Evolutionary conservation across 2,113 vertebrate genomes (phyloP).

Genomic region (Dinomys branickii): DNA sequence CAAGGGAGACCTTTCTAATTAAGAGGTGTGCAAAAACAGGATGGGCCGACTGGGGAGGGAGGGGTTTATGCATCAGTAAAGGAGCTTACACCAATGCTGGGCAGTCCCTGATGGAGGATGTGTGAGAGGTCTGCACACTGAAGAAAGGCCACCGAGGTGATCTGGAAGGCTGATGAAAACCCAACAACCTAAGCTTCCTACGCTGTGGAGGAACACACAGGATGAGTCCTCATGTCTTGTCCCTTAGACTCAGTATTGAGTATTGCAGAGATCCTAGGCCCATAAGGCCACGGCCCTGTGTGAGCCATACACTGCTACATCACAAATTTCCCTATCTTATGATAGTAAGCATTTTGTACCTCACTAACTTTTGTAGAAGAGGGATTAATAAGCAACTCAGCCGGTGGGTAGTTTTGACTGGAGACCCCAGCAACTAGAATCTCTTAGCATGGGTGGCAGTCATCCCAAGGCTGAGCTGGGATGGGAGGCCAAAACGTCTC

Average conservation of each 20-base stretch:
- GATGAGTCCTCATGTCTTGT: not conserved
- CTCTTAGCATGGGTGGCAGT: too few relatives aligned
- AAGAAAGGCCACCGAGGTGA: not conserved
- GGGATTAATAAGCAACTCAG: not conserved
- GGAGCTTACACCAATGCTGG: not conserved
- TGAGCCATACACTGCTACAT: not conserved
- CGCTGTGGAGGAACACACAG: not conserved
- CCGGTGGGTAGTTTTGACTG: not conserved
- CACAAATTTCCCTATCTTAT: not conserved
- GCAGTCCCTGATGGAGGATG: not conserved
- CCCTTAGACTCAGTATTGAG: not conserved
- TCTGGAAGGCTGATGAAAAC: fast-evolving
- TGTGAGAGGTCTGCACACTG: not conserved
- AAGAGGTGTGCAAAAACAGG: not conserved
- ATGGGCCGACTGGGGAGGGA: too few relatives aligned
- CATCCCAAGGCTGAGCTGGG: not conserved
- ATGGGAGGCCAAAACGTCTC: not conserved
- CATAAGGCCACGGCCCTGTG: not conserved
- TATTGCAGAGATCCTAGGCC: not conserved
- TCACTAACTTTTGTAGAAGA: not conserved
- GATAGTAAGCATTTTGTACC: not conserved
- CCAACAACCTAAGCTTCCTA: not conserved
- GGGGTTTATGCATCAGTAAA: not conserved
- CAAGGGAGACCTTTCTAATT: not conserved
- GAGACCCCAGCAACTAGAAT: not conserved